A percentile compares a stretch with the other conserved stretches of the same genome.
These are phyloP conservation scores for Sebastes aleutianus DNA, from an alignment of 2,797 vertebrate genomes.

Conservation along the genomic window DNA sequence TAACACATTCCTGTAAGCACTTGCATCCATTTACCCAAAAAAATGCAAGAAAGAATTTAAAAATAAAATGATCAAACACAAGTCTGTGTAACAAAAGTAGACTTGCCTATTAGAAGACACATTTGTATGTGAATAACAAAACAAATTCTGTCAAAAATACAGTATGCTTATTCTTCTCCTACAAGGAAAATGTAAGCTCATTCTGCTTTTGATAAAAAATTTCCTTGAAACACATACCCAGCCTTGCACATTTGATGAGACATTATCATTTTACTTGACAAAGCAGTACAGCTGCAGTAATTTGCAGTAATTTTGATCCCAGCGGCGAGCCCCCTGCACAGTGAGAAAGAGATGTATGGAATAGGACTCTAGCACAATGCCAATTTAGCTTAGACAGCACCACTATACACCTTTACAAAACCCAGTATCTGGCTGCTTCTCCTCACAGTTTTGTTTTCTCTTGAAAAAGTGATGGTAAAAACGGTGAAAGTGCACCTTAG, in stretches of 20 bases:
- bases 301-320: slow-evolving; percentile 46
- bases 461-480: slow-evolving; percentile 83
- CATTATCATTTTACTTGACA: slow-evolving; percentile 39
- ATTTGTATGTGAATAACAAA: slow-evolving; percentile 50
- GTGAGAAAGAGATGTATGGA: slow-evolving; percentile 36
- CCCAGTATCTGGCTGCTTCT: slow-evolving; percentile 73
- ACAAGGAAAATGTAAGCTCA: slow-evolving; percentile 10
- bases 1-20: slow-evolving; percentile 38
- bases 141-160: slow-evolving; percentile 44
- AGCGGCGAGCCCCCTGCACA: slow-evolving; percentile 32
- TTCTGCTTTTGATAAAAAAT: slow-evolving; percentile 35
- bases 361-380: slow-evolving; percentile 36
- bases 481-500: slow-evolving; percentile 79
- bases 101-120: slow-evolving; percentile 42
- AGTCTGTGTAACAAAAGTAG: slow-evolving; percentile 27
- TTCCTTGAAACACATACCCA: slow-evolving; percentile 39
- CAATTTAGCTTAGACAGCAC: slow-evolving; percentile 66
- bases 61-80: slow-evolving; percentile 55
- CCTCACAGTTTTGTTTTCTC: slow-evolving; percentile 84
- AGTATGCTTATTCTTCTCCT: slow-evolving; percentile 11
- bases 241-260: slow-evolving; percentile 35
- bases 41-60: slow-evolving; percentile 39
- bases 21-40: slow-evolving; percentile 47
- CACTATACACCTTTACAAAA: slow-evolving; percentile 75
- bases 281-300: slow-evolving; percentile 32